Conservation (phyloP, 2,113 vertebrate genomes). For the Nothocercus julius region DNA sequence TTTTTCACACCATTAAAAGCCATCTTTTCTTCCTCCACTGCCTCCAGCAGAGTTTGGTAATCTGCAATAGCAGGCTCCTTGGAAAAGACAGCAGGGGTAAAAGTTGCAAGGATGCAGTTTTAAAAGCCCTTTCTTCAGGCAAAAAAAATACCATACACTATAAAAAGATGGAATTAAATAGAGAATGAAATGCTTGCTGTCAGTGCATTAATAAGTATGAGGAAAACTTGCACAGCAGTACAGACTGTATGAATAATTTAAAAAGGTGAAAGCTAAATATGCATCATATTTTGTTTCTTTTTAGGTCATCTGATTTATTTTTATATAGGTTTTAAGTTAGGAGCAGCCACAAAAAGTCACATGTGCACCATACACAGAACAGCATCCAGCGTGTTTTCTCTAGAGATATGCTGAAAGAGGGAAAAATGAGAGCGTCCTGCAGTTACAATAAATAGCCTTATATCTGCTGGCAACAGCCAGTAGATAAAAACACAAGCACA, state of each 20-base stretch:
- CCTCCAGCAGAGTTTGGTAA: background rate
- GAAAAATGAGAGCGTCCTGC: background rate
- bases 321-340: background rate
- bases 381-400: background rate
- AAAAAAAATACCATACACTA: background rate
- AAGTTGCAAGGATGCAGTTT: background rate
- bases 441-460: background rate
- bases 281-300: background rate
- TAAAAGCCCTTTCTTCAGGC: background rate
- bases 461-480: background rate
- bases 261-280: background rate
- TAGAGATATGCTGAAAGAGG: background rate
- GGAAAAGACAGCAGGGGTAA: background rate
- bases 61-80: background rate
- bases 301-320: background rate
- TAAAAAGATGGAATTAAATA: background rate
- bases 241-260: background rate
- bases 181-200: background rate
- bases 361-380: background rate
- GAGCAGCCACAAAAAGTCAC: background rate
- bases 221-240: background rate
- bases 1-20: background rate
- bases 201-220: background rate
- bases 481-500: background rate
- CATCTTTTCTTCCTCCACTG: background rate